These are phyloP conservation scores for Chaetodon trifascialis DNA, from an alignment of 2,113 vertebrate species.

Conservation along the genomic window DNA sequence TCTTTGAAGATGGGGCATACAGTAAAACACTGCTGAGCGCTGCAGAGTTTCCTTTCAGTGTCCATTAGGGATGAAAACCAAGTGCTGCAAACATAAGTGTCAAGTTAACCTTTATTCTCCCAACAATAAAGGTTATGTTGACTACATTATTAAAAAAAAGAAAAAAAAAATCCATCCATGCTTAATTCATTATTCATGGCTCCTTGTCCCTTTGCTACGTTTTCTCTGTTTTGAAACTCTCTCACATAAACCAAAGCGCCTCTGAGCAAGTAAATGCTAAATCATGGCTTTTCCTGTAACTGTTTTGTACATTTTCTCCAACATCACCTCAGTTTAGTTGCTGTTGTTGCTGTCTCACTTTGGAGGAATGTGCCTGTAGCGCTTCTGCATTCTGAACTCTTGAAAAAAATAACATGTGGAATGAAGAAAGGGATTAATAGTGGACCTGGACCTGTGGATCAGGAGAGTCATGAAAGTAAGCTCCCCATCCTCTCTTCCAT, in stretches of 20 bases:
- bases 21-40: slow-evolving; percentile 28
- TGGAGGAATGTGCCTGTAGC: not conserved
- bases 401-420: too few relatives aligned
- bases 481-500: not conserved
- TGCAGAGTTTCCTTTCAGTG: slow-evolving; percentile 43
- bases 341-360: not conserved
- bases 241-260: not conserved
- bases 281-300: not conserved
- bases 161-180: not conserved
- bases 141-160: not conserved
- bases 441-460: too few relatives aligned
- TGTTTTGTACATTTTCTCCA: not conserved
- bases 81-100: slow-evolving; percentile 31
- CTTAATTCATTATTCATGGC: not conserved
- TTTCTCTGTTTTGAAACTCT: not conserved
- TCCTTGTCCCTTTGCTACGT: not conserved
- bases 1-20: slow-evolving; percentile 54
- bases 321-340: not conserved
- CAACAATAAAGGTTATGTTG: slow-evolving; percentile 44
- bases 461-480: not conserved
- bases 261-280: not conserved
- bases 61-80: slow-evolving; percentile 48
- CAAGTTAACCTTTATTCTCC: slow-evolving; percentile 45
- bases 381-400: not conserved
- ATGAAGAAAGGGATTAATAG: too few relatives aligned